Base-by-base conservation (phyloP, 2,888 invertebrate genomes). In the Sesamia inferens region DNA sequence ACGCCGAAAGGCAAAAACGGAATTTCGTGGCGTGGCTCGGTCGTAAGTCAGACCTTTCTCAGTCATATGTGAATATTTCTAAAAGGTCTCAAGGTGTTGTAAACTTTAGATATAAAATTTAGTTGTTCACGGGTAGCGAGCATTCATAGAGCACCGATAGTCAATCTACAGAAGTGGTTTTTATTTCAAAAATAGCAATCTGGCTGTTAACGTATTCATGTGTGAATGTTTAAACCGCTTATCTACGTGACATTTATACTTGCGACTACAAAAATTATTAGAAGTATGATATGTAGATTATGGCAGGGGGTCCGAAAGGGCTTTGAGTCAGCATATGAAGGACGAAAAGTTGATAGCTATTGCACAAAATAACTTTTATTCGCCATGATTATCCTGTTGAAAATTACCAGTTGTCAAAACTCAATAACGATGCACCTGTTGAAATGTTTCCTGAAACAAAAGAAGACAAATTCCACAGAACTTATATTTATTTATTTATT, bases 401-500 rank as follows among this genome's bases (percentile, higher is more conserved):
- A 51, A 51, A 10, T 19, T 51, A 3, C 8, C 48, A n/a, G n/a
- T n/a, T n/a, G n/a, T n/a, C n/a, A n/a, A n/a, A n/a, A n/a, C n/a
- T 85, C 78, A 85, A 84, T 81, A 81, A 78, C 76, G 76, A 79
- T 83, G 78, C 83, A 71, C 73, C 79, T 68, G 84, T 89, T 79
- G 67, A 84, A 89, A 88, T 88, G 88, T 90, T 87, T 78, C 67
- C 74, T 76, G 78, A 82, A 90, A 90, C 89, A 90, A 89, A 89
- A 89, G 39, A 39, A 39, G 39, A 39, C 39, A n/a, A 39, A 39
- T 39, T 39, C 89, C 89, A 24, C 44, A 87, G 87, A 90, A 83
- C 86, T 88, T 86, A 83, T n/a, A n/a, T n/a, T n/a, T n/a, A n/a
- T n/a, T n/a, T n/a, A n/a, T n/a, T n/a, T n/a, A n/a, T n/a, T n/a